Evolutionary conservation across 2,888 invertebrate genomes (phyloP), one percentile per base, ranked within the genome.

Genomic region (Auanema freiburgensis): DNA sequence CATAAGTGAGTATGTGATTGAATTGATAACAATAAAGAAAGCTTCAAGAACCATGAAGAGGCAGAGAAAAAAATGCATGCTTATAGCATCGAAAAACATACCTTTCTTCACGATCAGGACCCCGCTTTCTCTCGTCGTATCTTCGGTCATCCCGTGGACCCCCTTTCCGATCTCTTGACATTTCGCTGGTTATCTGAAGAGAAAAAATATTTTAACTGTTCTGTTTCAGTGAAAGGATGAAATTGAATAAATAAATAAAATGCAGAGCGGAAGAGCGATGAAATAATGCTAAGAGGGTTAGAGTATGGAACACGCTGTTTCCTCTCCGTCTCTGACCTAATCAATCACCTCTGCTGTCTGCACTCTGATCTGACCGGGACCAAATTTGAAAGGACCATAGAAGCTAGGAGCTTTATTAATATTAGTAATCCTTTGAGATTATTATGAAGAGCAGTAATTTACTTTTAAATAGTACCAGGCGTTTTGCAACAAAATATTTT

Each of bases 51-150:
- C 46, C 3, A 16, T 18, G 21, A 8, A 21, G 16, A 46, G n/a
- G n/a, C n/a, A n/a, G 8, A 33, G 33, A 33, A 33, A 33, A 33
- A 33, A 3, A 5, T 33, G 33, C 33, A 33, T 33, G 33, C 33
- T 33, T 33, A 33, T 5, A 33, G 33, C 33, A 33, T 33, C 33
- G 33, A 33, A 8, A 8, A 16, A 46, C 21, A 46, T 18, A 46
- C 46, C 46, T 46, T 46, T 46, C 46, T 46, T 46, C 46, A 8
- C 46, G 46, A 21, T 46, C 46, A 46, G 16, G 46, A 18, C 46
- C 46, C 8, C 46, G 46, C 16, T 21, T 16, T 18, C 21, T 21
- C 16, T 46, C 46, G 8, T 46, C 46, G 21, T 21, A 21, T 18
- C 46, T 3, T 46, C 46, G 16, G 16, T 46, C 46, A 46, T 46